A percentile compares a stretch with the other conserved stretches of the same genome.
Evolutionary conservation across 1,140 invertebrate species (phyloP).

Genomic region (Matsumurasca onukii): DNA sequence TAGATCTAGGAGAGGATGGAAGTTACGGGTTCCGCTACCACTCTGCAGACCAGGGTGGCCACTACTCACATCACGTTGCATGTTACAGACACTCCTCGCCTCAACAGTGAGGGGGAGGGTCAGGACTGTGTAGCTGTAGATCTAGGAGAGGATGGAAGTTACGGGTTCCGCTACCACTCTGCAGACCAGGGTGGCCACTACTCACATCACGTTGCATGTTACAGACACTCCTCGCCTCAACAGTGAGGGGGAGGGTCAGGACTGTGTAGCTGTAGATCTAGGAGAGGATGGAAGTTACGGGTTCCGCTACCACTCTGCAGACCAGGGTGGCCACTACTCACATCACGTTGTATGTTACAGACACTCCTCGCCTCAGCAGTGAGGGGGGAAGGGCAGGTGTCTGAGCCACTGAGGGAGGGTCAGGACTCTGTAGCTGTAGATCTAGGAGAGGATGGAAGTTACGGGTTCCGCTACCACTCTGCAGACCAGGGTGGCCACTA

Average conservation of each 20-base stretch:
- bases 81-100: no score
- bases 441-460: slow-evolving; percentile 40
- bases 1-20: slow-evolving; percentile 40
- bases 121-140: slow-evolving; percentile 38
- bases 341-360: no score
- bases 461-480: slow-evolving; percentile 44
- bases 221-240: no score
- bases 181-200: slow-evolving; percentile 43
- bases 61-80: no score
- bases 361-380: no score
- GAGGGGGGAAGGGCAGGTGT: neutral
- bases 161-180: slow-evolving; percentile 44
- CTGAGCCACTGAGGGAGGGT: slow-evolving; percentile 20
- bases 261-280: slow-evolving; percentile 38
- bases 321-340: slow-evolving; percentile 43
- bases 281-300: slow-evolving; percentile 42
- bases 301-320: slow-evolving; percentile 44
- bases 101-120: no score
- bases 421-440: slow-evolving; percentile 38
- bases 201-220: no score
- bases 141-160: slow-evolving; percentile 40
- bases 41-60: slow-evolving; percentile 42
- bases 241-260: slow-evolving; percentile 32
- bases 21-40: slow-evolving; percentile 44
- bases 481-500: slow-evolving; percentile 43